These are phyloP conservation scores for Ennomos fuscantarius DNA, from an alignment of 2,888 invertebrate species.

Conservation along the genomic window DNA sequence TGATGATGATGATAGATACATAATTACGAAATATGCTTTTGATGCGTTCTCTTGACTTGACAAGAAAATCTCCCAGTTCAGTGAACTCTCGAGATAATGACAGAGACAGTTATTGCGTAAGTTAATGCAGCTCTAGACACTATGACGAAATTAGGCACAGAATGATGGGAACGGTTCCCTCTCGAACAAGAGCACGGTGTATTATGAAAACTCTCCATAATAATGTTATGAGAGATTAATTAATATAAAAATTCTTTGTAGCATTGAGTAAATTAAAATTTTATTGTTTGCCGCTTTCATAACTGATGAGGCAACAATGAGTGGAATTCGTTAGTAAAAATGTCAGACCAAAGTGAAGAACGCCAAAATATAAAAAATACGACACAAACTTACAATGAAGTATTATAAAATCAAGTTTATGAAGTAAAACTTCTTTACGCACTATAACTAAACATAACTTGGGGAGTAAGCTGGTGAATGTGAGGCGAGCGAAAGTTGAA, in stretches of 20 bases:
- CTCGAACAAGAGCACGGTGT: conserved; percentile 32
- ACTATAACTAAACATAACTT: no score
- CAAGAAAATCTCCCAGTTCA: conserved; percentile 38
- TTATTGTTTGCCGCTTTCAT: conserved; percentile 35
- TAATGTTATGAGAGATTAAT: conserved; percentile 46
- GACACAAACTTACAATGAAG: no score
- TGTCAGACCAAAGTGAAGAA: no score
- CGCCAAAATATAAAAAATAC: no score
- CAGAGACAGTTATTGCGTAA: conserved; percentile 45
- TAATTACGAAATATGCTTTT: conserved; percentile 34
- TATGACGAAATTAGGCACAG: conserved; percentile 53
- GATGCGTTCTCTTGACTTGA: conserved; percentile 33
- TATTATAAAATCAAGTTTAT: no score
- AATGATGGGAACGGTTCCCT: conserved; percentile 52
- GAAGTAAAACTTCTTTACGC: no score
- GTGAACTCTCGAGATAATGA: conserved; percentile 40
- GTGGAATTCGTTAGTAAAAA: conserved; percentile 31
- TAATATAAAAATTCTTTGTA: conserved; percentile 51
- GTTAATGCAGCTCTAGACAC: conserved; percentile 42
- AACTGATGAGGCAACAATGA: conserved; percentile 40
- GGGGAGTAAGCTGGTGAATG: no score
- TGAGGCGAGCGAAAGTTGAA: no score
- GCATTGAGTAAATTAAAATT: conserved; percentile 29
- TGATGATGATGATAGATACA: conserved; percentile 38
- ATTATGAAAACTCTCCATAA: conserved; percentile 51